Conservation (phyloP, 2,113 vertebrate species). For the Phalacrocorax pelagicus region DNA sequence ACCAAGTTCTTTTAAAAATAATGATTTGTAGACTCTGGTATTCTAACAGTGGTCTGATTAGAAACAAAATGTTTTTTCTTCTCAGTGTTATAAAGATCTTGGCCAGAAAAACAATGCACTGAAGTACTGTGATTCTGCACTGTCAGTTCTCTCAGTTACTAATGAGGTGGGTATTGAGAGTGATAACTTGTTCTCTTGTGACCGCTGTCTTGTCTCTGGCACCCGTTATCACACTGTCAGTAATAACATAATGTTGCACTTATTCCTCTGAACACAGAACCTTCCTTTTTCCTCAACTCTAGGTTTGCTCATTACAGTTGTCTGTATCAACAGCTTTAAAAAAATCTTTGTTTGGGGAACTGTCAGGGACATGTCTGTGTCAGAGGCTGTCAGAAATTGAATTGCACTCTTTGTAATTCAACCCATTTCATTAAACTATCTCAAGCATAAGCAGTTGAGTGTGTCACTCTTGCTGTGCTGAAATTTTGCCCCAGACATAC, state of each 20-base stretch:
- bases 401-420: slow-evolving; percentile 5
- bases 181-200: slow-evolving; percentile 18
- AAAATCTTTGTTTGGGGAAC: not conserved
- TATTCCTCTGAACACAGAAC: not conserved
- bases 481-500: not conserved
- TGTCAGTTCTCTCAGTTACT: slow-evolving; percentile 73
- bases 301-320: not conserved
- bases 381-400: not conserved
- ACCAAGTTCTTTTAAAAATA: slow-evolving; percentile 19
- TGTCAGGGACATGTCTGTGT: not conserved
- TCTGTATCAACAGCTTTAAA: not conserved
- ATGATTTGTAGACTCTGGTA: not conserved
- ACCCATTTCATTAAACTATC: not conserved
- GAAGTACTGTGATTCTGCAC: slow-evolving; percentile 85
- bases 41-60: slow-evolving; percentile 16
- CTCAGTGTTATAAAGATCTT: slow-evolving; percentile 89
- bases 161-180: slow-evolving; percentile 83
- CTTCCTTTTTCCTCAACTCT: not conserved
- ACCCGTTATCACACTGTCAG: not conserved
- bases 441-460: not conserved
- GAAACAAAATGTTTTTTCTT: slow-evolving; percentile 43
- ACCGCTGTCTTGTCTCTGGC: slow-evolving; percentile 15
- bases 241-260: slow-evolving; percentile 2
- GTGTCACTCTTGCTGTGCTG: not conserved
- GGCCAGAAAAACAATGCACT: slow-evolving; percentile 77